These are phyloP conservation scores for Monomorium pharaonis DNA, from an alignment of 1,140 invertebrate species.

Conservation along the genomic window DNA sequence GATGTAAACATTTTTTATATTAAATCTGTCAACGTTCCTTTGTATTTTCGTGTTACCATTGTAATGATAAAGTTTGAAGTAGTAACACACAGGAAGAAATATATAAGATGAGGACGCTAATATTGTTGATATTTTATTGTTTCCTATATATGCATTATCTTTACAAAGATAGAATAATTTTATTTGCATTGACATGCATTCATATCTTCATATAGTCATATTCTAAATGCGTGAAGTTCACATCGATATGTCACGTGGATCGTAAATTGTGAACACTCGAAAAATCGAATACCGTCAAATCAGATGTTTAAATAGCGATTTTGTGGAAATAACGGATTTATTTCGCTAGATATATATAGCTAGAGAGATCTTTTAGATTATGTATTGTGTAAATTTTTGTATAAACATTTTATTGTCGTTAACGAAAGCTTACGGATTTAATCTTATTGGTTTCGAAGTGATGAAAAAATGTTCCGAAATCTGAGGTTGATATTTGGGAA, in stretches of 20 bases:
- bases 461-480: conserved; percentile 70
- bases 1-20: conserved; percentile 65
- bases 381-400: conserved; percentile 65
- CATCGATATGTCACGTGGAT: not conserved
- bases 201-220: not conserved
- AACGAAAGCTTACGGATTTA: not conserved
- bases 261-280: not conserved
- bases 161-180: not conserved
- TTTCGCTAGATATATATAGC: conserved; percentile 49
- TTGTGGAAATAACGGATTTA: conserved; percentile 59
- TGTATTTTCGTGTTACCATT: conserved; percentile 53
- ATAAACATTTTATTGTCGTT: not conserved
- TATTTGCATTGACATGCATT: no score
- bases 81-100: conserved; percentile 45
- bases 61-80: conserved; percentile 38
- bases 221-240: conserved; percentile 5
- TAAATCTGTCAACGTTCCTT: conserved; percentile 55
- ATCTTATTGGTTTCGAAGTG: not conserved
- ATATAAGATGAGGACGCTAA: conserved; percentile 45
- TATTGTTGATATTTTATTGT: conserved; percentile 11
- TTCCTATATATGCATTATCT: not conserved
- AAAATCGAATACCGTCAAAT: conserved; percentile 65
- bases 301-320: conserved; percentile 64
- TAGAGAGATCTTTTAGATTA: conserved; percentile 61
- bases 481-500: conserved; percentile 53